Conservation (phyloP, 2,888 invertebrate genomes). For the Cryptocheilus praepositus region DNA sequence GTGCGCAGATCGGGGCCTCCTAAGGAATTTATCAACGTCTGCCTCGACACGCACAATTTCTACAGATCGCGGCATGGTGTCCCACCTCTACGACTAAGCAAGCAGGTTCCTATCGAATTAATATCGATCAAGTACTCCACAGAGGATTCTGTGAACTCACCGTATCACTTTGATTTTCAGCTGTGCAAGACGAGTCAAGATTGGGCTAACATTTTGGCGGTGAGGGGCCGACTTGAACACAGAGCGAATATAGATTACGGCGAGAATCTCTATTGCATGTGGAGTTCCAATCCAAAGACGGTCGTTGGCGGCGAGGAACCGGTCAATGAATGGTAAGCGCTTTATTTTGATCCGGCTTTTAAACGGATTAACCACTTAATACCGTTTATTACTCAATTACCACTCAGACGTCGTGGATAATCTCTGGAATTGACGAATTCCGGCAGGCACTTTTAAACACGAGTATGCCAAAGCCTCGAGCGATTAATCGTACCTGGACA, state of each 20-base stretch:
- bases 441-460: neutral
- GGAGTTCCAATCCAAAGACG: slow-evolving; percentile 83
- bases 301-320: slow-evolving; percentile 82
- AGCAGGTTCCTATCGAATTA: slow-evolving; percentile 72
- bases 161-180: slow-evolving; percentile 39
- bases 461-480: neutral
- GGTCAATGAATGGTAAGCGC: slow-evolving; percentile 86
- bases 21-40: slow-evolving; percentile 81
- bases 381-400: slow-evolving; percentile 4
- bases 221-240: slow-evolving; percentile 82
- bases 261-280: slow-evolving; percentile 88
- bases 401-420: neutral
- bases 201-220: slow-evolving; percentile 84
- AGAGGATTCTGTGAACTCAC: neutral
- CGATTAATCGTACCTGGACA: no score
- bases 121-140: no score
- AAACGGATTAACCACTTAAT: neutral
- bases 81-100: slow-evolving; percentile 80
- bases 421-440: neutral
- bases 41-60: slow-evolving; percentile 85
- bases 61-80: slow-evolving; percentile 84
- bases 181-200: slow-evolving; percentile 82
- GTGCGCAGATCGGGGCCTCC: slow-evolving; percentile 72
- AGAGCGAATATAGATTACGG: slow-evolving; percentile 87
- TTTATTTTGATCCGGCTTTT: slow-evolving; percentile 42